Percentiles rank a stretch among this genome's conserved stretches.
Evolutionary conservation across 2,888 invertebrate genomes (phyloP).

Genomic region (Plagodis dolabraria): DNA sequence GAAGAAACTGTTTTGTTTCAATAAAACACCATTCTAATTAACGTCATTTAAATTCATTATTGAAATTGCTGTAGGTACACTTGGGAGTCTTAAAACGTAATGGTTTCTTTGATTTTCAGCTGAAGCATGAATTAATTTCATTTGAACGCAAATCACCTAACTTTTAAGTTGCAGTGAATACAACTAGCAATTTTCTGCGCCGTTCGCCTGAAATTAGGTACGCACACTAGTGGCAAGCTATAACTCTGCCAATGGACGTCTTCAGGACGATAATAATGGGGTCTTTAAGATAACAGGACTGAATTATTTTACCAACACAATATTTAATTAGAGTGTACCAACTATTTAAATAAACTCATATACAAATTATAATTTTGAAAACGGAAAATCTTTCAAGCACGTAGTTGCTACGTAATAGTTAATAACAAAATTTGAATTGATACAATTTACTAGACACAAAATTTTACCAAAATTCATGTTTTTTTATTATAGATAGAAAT

Average conservation of each 20-base stretch:
- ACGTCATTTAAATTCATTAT: neutral
- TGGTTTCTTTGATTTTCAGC: constrained; percentile 12
- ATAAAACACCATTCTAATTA: neutral
- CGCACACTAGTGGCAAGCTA: constrained; percentile 33
- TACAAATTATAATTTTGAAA: no score
- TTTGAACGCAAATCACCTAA: constrained; percentile 31
- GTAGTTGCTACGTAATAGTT: no score
- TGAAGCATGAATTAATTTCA: constrained; percentile 28
- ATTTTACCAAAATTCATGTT: no score
- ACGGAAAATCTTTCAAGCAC: no score
- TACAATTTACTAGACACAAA: no score
- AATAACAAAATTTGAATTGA: no score
- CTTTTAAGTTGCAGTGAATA: constrained; percentile 33
- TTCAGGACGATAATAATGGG: constrained; percentile 6
- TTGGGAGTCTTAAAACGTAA: constrained; percentile 3
- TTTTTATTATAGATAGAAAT: no score
- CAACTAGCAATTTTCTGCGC: constrained; percentile 38
- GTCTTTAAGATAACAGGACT: neutral
- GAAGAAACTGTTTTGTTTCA: no score
- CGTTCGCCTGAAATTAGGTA: constrained; percentile 38
- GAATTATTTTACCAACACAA: neutral
- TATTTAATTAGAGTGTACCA: no score
- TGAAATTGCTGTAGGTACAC: neutral
- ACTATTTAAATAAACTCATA: no score
- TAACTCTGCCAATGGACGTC: constrained; percentile 25